Percentiles rank a stretch among this genome's conserved stretches.
phyloP scores from a whole-genome alignment of 2,113 vertebrate genomes.

The Bos taurus region DNA sequence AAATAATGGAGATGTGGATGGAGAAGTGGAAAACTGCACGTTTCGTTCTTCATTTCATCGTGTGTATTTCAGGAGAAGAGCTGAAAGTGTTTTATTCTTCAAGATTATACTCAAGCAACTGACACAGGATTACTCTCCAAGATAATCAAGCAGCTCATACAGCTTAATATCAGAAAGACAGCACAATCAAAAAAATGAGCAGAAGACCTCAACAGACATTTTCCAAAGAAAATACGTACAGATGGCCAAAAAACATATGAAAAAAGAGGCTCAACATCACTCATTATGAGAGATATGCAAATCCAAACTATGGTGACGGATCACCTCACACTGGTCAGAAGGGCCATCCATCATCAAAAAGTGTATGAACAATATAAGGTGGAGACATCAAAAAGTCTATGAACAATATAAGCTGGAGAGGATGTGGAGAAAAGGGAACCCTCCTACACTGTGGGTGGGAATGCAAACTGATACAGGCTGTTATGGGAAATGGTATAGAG shows the following conservation, averaged over 20 bases:
- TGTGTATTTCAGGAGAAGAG: not conserved
- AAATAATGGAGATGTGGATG: not conserved
- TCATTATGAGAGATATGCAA: not conserved
- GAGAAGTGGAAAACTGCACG: not conserved
- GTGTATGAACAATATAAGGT: rapidly evolving
- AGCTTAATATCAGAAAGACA: not conserved
- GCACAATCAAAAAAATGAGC: not conserved
- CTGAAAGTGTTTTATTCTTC: not conserved
- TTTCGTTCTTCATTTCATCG: rapidly evolving
- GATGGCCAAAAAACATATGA: not conserved
- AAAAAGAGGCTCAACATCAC: not conserved
- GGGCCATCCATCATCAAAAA: not conserved
- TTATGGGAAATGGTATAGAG: not conserved
- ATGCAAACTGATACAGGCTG: not conserved
- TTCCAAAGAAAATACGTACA: not conserved
- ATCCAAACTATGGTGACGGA: not conserved
- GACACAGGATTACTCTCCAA: not conserved
- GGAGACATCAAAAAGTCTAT: not conserved
- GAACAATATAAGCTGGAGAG: not conserved
- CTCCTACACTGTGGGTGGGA: not conserved
- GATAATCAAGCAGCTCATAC: not conserved
- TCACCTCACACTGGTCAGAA: not conserved
- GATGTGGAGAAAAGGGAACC: not conserved
- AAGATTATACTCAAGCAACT: not conserved
- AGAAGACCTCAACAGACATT: not conserved